Conservation (phyloP, 2,888 invertebrate species). For the Agrotis clavis region DNA sequence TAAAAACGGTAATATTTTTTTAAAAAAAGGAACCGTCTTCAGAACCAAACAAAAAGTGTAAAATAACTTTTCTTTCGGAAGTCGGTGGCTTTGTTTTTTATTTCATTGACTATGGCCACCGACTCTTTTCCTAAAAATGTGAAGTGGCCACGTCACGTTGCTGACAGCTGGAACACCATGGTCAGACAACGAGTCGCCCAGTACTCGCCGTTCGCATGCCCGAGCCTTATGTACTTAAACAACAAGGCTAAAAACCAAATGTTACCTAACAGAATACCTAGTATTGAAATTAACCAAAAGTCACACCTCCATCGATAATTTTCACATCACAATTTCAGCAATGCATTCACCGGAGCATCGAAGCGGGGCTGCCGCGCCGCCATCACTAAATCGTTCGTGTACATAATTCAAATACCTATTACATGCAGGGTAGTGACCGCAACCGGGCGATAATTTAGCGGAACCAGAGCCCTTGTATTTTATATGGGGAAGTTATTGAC, state of each 20-base stretch:
- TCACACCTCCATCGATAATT: slow-evolving; percentile 25
- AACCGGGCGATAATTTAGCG: slow-evolving; percentile 36
- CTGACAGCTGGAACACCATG: too few relatives aligned
- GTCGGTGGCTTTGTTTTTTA: too few relatives aligned
- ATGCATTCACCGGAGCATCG: slow-evolving; percentile 24
- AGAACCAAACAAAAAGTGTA: too few relatives aligned
- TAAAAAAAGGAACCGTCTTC: too few relatives aligned
- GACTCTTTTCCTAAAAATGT: too few relatives aligned
- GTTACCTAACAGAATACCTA: neutral
- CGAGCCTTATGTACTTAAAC: neutral
- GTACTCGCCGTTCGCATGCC: too few relatives aligned
- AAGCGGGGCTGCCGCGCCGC: slow-evolving; percentile 13
- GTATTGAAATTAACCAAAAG: slow-evolving; percentile 2
- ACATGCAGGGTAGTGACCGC: slow-evolving; percentile 34
- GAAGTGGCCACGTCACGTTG: too few relatives aligned
- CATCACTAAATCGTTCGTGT: slow-evolving; percentile 45
- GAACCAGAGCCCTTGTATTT: slow-evolving; percentile 34
- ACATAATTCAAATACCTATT: slow-evolving; percentile 60
- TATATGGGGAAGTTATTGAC: slow-evolving; percentile 27
- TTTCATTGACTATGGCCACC: too few relatives aligned
- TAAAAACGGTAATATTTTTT: too few relatives aligned
- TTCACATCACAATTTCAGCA: slow-evolving; percentile 35
- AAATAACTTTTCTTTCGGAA: too few relatives aligned
- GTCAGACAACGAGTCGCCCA: too few relatives aligned
- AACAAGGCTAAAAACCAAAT: neutral